Base-by-base conservation (phyloP, 2,797 vertebrate species). In the Falco peregrinus region DNA sequence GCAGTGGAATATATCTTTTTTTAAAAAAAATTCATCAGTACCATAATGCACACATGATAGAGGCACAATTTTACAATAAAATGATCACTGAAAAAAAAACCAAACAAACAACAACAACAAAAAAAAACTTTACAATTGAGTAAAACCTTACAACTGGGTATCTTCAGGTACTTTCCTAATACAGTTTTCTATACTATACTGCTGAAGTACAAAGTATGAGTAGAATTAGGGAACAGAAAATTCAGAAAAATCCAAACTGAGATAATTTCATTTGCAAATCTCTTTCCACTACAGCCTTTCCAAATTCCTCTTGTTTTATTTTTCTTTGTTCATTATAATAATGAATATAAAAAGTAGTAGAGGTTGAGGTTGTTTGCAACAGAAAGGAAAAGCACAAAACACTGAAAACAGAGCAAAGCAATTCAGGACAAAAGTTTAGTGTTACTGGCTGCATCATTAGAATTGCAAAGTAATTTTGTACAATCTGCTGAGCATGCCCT, bases 391-490 rank as follows among this genome's bases (percentile, higher is more conserved):
- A 56, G 0, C 25, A 65, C 14, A 69, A 43, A 93, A 5, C 25
- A 35, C 1, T 93, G 39, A 56, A 91, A 84, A 70, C 8, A 92
- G 57, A 91, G 47, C 57, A 92, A 88, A 92, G 11, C 11, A 87
- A 73, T 75, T 84, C 65, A 93, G 31, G 19, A 43, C 29, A 54
- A 53, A 87, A 79, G 17, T 74, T 93, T 64, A 80, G 29, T 37
- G 37, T 88, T 91, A 91, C 28, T 84, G 35, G 31, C 45, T 64
- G 10, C 50, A 77, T 77, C 51, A n/a, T 78, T 93, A 83, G 59
- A 67, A 60, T 26, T 90, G 51, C 26, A 65, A 85, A 78, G 60
- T 78, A 90, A 93, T 93, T 93, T 76, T 84, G 9, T 25, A 75
- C 50, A 75, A 87, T 73, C 69, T 89, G 79, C 71, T 91, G 51